These are phyloP conservation scores for Saguinus midas DNA, from an alignment of 2,113 vertebrate genomes.

Conservation along the genomic window DNA sequence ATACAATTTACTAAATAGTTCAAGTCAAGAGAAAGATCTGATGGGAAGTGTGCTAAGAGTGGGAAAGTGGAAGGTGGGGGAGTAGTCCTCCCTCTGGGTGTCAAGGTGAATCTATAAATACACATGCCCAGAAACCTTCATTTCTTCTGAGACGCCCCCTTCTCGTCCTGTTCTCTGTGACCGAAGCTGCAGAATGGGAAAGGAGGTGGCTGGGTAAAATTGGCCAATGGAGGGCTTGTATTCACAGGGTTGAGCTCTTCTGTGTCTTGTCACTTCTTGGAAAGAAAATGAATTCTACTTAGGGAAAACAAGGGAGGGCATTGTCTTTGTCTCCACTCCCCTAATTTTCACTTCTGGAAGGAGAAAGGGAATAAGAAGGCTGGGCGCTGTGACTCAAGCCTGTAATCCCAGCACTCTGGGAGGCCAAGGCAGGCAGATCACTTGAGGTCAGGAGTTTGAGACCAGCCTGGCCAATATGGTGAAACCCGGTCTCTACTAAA, in stretches of 20 bases:
- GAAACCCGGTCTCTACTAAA: no score
- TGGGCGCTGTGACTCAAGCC: no score
- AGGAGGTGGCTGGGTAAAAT: neutral
- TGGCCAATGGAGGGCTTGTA: neutral
- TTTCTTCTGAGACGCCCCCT: neutral
- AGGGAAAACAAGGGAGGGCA: neutral
- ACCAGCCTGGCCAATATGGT: no score
- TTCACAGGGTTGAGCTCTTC: neutral
- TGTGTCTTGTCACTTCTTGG: constrained; percentile 3
- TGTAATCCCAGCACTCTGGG: no score
- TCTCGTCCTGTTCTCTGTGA: neutral
- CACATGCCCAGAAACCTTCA: neutral
- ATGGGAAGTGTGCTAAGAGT: neutral
- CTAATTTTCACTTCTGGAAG: constrained; percentile 2
- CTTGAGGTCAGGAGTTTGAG: no score
- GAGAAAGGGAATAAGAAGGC: neutral
- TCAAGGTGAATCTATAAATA: neutral
- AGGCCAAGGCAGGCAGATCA: no score
- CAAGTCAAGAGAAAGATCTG: constrained; percentile 21
- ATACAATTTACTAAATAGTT: neutral
- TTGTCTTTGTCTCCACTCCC: neutral
- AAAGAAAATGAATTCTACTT: constrained; percentile 44
- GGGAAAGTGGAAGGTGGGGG: neutral
- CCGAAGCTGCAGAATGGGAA: neutral
- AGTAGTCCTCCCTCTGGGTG: neutral